Conservation (phyloP, 2,888 invertebrate species). For the Orthosia gracilis region DNA sequence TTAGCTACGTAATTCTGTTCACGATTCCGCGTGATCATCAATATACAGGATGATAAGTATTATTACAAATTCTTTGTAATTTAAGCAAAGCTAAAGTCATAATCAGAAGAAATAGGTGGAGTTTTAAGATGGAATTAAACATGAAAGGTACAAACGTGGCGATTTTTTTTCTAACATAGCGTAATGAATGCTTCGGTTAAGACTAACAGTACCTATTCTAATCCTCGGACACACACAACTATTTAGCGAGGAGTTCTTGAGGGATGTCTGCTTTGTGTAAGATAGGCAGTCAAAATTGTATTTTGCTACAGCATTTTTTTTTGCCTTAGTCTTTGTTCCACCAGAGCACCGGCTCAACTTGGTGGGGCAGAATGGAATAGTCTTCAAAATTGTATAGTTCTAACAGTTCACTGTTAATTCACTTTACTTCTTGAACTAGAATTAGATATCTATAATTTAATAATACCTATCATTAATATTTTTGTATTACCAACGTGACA, state of each 20-base stretch:
- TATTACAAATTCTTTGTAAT: background rate
- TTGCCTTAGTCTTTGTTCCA: no score
- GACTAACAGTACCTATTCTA: background rate
- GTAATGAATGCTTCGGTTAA: constrained; percentile 1
- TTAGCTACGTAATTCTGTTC: no score
- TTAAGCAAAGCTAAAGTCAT: background rate
- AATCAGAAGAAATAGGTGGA: background rate
- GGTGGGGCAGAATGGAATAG: background rate
- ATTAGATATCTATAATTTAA: background rate
- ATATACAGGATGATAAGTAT: background rate
- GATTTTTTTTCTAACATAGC: background rate
- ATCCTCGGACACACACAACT: background rate
- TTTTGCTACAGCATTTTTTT: background rate
- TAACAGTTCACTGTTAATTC: constrained; percentile 2
- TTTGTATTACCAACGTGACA: background rate
- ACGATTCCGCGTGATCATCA: background rate
- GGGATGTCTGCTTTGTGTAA: background rate
- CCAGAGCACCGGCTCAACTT: background rate
- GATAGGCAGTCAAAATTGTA: background rate
- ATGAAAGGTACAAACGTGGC: no score
- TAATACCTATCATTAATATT: background rate
- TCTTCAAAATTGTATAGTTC: background rate
- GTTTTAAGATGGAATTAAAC: background rate
- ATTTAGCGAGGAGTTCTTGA: background rate
- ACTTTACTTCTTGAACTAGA: constrained; percentile 16